Percentiles rank a stretch among this genome's conserved stretches.
Conservation (phyloP, 2,113 vertebrate species). For the Sebastes schlegelii region DNA sequence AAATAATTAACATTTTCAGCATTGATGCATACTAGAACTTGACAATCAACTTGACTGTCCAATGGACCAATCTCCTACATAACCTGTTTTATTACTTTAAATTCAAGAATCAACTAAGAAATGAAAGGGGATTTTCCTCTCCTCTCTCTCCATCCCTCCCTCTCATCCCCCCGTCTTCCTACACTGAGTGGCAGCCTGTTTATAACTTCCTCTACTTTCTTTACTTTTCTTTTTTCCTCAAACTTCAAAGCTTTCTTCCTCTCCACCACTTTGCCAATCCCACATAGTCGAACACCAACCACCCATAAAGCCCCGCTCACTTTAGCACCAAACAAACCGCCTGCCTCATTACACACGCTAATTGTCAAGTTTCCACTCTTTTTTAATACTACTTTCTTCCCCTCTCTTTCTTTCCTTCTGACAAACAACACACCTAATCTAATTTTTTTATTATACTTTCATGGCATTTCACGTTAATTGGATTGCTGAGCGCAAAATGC, state of each 20-base stretch:
- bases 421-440: not conserved
- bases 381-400: slow-evolving; percentile 28
- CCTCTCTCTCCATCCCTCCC: not conserved
- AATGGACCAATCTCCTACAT: not conserved
- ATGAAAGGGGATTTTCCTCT: not conserved
- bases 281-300: slow-evolving; percentile 67
- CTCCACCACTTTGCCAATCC: slow-evolving; percentile 48
- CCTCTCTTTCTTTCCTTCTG: not conserved
- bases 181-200: slow-evolving; percentile 26
- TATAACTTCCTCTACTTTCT: slow-evolving; percentile 64
- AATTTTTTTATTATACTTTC: not conserved
- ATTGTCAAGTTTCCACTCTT: slow-evolving; percentile 70
- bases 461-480: not conserved
- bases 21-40: not conserved
- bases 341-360: slow-evolving; percentile 72
- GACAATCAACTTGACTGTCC: slow-evolving; percentile 2
- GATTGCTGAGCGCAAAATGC: not conserved
- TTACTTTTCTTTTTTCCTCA: slow-evolving; percentile 40
- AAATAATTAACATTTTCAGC: not conserved
- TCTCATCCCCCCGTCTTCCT: slow-evolving; percentile 25
- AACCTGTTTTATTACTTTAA: slow-evolving; percentile 7
- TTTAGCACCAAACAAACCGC: slow-evolving; percentile 68
- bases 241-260: slow-evolving; percentile 63
- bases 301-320: slow-evolving; percentile 66
- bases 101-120: slow-evolving; percentile 6